A percentile compares a stretch with the other conserved stretches of the same genome.
Conservation (phyloP, 2,888 invertebrate genomes). For the Gibbula magus region DNA sequence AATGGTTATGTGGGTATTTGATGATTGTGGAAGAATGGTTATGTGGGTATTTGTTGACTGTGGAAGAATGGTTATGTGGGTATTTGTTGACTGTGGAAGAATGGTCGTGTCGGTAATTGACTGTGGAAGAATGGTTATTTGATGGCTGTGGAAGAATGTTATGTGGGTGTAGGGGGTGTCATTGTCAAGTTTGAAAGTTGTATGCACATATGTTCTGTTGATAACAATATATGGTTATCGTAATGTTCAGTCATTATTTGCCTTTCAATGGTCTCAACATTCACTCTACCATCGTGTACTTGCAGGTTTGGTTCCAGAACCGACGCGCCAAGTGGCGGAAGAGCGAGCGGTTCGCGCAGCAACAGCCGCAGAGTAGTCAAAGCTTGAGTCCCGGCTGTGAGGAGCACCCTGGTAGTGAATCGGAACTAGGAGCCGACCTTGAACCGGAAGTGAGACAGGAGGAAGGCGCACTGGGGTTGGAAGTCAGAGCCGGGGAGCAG, state of each 20-base stretch:
- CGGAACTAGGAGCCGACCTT: background rate
- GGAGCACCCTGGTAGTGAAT: background rate
- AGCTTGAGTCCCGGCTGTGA: conserved; percentile 6
- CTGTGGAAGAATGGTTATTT: no score
- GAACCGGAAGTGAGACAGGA: background rate
- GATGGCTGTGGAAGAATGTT: no score
- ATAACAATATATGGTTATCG: background rate
- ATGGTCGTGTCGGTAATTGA: no score
- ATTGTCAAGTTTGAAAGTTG: background rate
- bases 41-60: no score
- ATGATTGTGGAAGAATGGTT: no score
- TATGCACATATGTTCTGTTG: background rate
- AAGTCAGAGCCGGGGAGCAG: conserved; percentile 7
- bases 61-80: no score
- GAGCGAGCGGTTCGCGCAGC: conserved; percentile 80
- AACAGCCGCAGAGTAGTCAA: conserved; percentile 37
- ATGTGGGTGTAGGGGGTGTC: no score
- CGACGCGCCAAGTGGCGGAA: conserved; percentile 74
- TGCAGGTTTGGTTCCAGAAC: conserved; percentile 67
- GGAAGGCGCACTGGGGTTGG: conserved; percentile 18
- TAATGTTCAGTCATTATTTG: conserved; percentile 79
- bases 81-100: no score
- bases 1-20: no score
- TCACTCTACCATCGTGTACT: background rate
- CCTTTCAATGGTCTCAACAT: background rate